A percentile compares a stretch with the other conserved stretches of the same genome.
Conservation (phyloP, 2,797 vertebrate genomes). For the Sibirionetta formosa region DNA sequence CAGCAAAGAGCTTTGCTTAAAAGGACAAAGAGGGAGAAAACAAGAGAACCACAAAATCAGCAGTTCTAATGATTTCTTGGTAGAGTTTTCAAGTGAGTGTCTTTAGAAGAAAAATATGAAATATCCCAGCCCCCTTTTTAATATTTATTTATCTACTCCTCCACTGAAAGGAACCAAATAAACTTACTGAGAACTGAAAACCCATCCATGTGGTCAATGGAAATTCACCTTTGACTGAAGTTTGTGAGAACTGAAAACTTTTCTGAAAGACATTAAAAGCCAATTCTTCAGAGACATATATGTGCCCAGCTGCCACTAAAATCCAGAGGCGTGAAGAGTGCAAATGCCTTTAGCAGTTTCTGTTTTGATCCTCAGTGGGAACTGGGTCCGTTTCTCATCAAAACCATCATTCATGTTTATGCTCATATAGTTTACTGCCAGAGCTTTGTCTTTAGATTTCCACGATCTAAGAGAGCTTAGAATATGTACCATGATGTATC, state of each 20-base stretch:
- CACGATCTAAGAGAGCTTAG: neutral
- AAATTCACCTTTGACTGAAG: neutral
- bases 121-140: neutral
- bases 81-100: neutral
- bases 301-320: neutral
- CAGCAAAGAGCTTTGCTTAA: neutral
- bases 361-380: neutral
- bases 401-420: neutral
- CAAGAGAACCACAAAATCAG: slow-evolving; percentile 32
- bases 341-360: neutral
- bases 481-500: neutral
- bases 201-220: neutral
- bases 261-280: neutral
- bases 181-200: neutral
- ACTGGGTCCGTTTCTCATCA: neutral
- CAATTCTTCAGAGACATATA: neutral
- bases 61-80: slow-evolving; percentile 39
- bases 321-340: neutral
- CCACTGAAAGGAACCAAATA: neutral
- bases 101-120: slow-evolving; percentile 47
- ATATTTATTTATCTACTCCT: neutral
- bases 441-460: neutral
- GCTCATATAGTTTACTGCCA: neutral
- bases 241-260: neutral
- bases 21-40: slow-evolving; percentile 26